Base-by-base conservation (phyloP, 2,888 invertebrate species). In the Galeopsomyia nigrocyanea region DNA sequence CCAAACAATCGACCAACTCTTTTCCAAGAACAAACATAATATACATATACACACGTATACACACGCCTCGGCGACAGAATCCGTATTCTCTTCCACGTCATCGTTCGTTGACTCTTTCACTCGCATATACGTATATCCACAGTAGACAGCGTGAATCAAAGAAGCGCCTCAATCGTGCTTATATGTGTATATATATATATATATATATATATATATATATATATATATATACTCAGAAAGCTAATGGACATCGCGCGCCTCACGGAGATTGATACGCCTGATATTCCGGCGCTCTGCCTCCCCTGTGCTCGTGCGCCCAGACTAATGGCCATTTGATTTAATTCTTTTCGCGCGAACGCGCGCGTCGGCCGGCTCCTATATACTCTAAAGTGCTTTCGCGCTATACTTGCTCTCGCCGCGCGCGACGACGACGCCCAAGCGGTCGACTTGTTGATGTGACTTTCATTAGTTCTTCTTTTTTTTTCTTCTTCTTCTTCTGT, bases 81-180 rank as follows among this genome's bases (percentile, higher is more conserved):
- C 75, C 26, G 77, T 77, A 77, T 75, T 72, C 74, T 72, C 71
- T 60, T 73, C 75, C 73, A 71, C 76, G 70, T 72, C 75, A 63
- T 71, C 68, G 69, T 71, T 76, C 71, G 76, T 77, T 77, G 73
- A 61, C 78, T 79, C 78, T 73, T 77, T 21, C 53, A 21, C 22
- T 60, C 22, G 16, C 21, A 56, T 22, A 21, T n/a, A 3, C 21
- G 55, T 21, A 55, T 56, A 22, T 7, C 3, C 3, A 5, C 31
- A 31, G 31, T 31, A 31, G 3, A 7, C 2, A 57, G 19, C 50
- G 61, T 16, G 60, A 61, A 55, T 69, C 74, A 69, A 72, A 76
- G 71, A 71, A 73, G 70, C 47, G 65, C 63, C 46, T 66, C 61
- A 57, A 58, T 39, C 55, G 47, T 53, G 68, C 26, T 2, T 26